A percentile compares a stretch with the other conserved stretches of the same genome.
phyloP scores from a whole-genome alignment of 2,113 vertebrate genomes.

The Cnemophilus loriae region DNA sequence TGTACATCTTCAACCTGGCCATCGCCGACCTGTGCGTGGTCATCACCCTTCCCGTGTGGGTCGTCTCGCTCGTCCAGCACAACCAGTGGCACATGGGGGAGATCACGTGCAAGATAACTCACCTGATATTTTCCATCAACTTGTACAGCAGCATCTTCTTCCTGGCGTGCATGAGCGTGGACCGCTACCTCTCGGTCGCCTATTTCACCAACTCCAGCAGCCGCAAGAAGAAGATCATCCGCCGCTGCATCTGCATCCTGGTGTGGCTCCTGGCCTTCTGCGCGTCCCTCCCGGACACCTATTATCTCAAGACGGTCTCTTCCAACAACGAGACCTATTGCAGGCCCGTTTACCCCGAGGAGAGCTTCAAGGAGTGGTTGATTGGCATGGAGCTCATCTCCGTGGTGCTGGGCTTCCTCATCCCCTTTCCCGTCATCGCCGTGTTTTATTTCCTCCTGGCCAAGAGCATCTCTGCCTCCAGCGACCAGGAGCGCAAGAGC shows the following conservation, averaged over 20 bases:
- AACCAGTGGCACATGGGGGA: slow-evolving; percentile 89
- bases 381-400: slow-evolving; percentile 86
- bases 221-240: slow-evolving; percentile 71
- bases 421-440: slow-evolving; percentile 84
- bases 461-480: slow-evolving; percentile 67
- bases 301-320: slow-evolving; percentile 83
- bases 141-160: slow-evolving; percentile 93
- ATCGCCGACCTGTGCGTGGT: slow-evolving; percentile 86
- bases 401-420: slow-evolving; percentile 80
- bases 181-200: slow-evolving; percentile 84
- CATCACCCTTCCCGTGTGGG: slow-evolving; percentile 87
- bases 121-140: slow-evolving; percentile 90
- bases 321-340: slow-evolving; percentile 78
- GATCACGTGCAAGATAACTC: slow-evolving; percentile 83
- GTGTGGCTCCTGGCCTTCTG: slow-evolving; percentile 87
- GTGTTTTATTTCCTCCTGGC: slow-evolving; percentile 84
- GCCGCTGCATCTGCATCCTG: slow-evolving; percentile 76
- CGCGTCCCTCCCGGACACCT: slow-evolving; percentile 82
- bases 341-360: slow-evolving; percentile 79
- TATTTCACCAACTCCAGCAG: slow-evolving; percentile 62
- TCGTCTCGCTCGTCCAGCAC: slow-evolving; percentile 82
- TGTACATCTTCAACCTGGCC: slow-evolving; percentile 91
- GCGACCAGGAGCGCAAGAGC: slow-evolving; percentile 79
- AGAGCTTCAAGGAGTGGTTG: slow-evolving; percentile 80
- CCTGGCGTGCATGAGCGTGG: slow-evolving; percentile 91